phyloP scores from a whole-genome alignment of 1,140 invertebrate species.

The Sycophila sp. region DNA sequence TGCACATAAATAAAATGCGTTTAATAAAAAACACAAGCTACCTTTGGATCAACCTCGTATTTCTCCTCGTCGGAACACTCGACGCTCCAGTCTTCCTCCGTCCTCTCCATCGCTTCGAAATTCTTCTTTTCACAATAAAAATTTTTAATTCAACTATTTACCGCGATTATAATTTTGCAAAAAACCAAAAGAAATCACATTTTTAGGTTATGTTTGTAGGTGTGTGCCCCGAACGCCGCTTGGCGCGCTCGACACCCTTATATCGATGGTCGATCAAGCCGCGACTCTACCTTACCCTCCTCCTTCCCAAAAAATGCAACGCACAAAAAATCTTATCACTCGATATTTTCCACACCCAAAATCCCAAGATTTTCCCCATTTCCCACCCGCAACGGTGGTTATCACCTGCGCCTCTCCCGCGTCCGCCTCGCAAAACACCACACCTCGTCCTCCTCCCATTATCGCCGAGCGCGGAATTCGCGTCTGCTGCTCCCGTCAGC shows the following conservation, averaged over 20 bases:
- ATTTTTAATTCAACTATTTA: slow-evolving; percentile 9
- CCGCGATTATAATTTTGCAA: slow-evolving; percentile 21
- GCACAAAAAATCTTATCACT: too few relatives aligned
- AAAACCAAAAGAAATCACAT: slow-evolving; percentile 22
- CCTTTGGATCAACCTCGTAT: slow-evolving; percentile 58
- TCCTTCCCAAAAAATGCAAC: too few relatives aligned
- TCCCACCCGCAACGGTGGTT: too few relatives aligned
- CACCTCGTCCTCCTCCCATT: too few relatives aligned
- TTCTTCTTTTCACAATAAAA: slow-evolving; percentile 7
- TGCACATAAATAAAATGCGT: background rate
- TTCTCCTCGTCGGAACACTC: slow-evolving; percentile 73
- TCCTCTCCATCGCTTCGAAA: slow-evolving; percentile 58
- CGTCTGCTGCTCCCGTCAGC: too few relatives aligned
- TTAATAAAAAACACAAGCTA: too few relatives aligned
- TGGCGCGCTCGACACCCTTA: background rate
- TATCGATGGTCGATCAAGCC: slow-evolving; percentile 1
- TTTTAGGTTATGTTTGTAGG: slow-evolving; percentile 34
- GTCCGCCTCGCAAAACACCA: too few relatives aligned
- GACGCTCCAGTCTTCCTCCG: slow-evolving; percentile 67
- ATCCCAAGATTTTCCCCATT: too few relatives aligned
- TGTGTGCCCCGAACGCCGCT: slow-evolving; percentile 3
- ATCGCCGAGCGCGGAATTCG: too few relatives aligned
- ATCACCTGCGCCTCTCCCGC: too few relatives aligned
- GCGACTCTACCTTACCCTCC: too few relatives aligned
- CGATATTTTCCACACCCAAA: too few relatives aligned